Evolutionary conservation across 2,888 invertebrate species (phyloP).

Genomic region (Tinea pellionella): DNA sequence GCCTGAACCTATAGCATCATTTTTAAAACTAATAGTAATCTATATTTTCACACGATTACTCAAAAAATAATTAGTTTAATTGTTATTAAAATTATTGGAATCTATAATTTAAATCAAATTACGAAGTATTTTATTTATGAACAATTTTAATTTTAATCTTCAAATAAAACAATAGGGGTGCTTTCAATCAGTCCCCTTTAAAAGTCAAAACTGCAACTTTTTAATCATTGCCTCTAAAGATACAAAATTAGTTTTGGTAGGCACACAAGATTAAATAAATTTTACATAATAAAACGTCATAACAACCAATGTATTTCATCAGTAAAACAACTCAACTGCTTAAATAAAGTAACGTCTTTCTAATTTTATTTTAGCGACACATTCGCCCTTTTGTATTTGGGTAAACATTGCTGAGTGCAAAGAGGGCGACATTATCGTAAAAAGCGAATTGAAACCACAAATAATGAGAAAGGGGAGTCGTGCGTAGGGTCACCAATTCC

Average conservation of each 20-base stretch:
- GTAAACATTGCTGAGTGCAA: slow-evolving; percentile 21
- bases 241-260: slow-evolving; percentile 19
- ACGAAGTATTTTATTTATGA: too few species aligned
- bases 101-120: too few species aligned
- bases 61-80: too few species aligned
- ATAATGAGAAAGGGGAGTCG: slow-evolving; percentile 44
- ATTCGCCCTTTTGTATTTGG: not conserved
- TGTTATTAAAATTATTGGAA: too few species aligned
- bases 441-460: slow-evolving; percentile 68
- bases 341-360: not conserved
- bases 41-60: too few species aligned
- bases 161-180: too few species aligned
- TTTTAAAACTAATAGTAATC: too few species aligned
- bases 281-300: not conserved
- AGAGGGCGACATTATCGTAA: slow-evolving; percentile 55
- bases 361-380: not conserved
- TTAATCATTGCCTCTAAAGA: slow-evolving; percentile 24
- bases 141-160: too few species aligned
- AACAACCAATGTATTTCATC: not conserved
- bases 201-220: slow-evolving; percentile 21
- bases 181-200: not conserved
- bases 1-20: too few species aligned
- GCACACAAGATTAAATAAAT: too few species aligned
- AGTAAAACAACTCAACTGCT: not conserved
- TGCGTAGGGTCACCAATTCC: not conserved